These are phyloP conservation scores for Agrotis segetum DNA, from an alignment of 2,888 invertebrate species.

Conservation along the genomic window DNA sequence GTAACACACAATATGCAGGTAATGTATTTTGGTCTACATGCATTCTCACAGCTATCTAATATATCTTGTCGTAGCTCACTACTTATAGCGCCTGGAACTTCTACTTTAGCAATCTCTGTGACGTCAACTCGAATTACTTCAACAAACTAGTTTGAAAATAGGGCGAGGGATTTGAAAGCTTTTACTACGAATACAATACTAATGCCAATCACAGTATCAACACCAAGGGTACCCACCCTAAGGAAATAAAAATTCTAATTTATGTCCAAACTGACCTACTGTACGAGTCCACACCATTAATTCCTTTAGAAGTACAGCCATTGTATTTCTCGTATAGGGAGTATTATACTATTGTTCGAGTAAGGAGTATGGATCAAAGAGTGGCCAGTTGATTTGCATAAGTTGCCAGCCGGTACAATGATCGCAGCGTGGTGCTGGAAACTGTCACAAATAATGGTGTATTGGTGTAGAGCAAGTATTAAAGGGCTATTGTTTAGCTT, in stretches of 20 bases:
- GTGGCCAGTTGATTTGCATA: conserved; percentile 53
- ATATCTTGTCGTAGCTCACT: neutral
- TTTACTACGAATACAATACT: conserved; percentile 37
- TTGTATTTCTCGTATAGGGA: conserved; percentile 52
- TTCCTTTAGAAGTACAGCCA: conserved; percentile 41
- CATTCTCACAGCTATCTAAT: neutral
- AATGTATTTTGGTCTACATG: conserved; percentile 2
- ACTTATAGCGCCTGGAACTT: neutral
- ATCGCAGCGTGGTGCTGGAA: conserved; percentile 41
- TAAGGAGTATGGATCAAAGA: conserved; percentile 51
- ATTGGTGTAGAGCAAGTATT: conserved; percentile 61
- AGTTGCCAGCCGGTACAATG: conserved; percentile 53
- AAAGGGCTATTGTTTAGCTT: conserved; percentile 66
- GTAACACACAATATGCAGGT: neutral
- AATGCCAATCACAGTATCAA: conserved; percentile 52
- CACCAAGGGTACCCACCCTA: conserved; percentile 46
- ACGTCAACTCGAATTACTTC: conserved; percentile 5
- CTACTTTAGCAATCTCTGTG: neutral
- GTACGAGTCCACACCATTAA: conserved; percentile 53
- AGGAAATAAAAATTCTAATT: conserved; percentile 60
- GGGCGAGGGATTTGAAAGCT: conserved; percentile 17
- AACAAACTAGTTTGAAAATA: conserved; percentile 24
- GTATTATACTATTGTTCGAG: conserved; percentile 55
- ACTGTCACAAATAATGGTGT: conserved; percentile 40
- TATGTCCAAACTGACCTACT: conserved; percentile 57